Percentiles rank a stretch among this genome's conserved stretches.
phyloP scores from a whole-genome alignment of 64 coral and sea anemone species.

The Montipora sp. region DNA sequence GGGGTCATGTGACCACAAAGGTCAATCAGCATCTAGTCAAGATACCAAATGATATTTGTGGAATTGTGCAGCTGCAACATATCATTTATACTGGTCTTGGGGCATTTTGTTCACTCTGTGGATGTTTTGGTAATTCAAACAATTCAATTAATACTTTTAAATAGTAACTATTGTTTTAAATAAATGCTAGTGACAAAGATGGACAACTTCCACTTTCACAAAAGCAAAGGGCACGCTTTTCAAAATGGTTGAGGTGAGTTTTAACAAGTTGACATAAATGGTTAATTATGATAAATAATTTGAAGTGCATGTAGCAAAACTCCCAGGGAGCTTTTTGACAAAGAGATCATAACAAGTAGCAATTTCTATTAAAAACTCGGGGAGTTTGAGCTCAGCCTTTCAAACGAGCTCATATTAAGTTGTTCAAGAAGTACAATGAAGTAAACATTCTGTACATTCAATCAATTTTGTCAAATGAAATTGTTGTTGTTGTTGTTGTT shows the following conservation, averaged over 20 bases:
- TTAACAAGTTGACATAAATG: not conserved
- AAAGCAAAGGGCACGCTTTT: slow-evolving; percentile 89
- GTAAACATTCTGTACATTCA: too few species aligned
- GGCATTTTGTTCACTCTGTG: too few species aligned
- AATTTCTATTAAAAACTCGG: too few species aligned
- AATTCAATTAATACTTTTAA: not conserved
- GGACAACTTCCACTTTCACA: slow-evolving; percentile 84
- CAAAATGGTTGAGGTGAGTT: slow-evolving; percentile 86
- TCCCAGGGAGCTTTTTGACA: not conserved
- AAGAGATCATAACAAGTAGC: too few species aligned
- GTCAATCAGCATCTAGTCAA: too few species aligned
- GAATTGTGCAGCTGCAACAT: too few species aligned
- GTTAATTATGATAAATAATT: not conserved
- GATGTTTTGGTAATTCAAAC: not conserved
- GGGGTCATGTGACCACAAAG: too few species aligned
- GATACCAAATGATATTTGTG: too few species aligned
- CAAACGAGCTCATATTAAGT: not conserved
- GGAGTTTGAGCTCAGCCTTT: too few species aligned
- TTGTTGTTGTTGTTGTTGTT: not conserved
- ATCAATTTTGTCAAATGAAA: not conserved
- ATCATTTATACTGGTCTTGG: too few species aligned
- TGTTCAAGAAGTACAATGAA: too few species aligned
- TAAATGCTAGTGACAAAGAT: slow-evolving; percentile 89
- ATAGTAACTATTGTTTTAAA: not conserved
- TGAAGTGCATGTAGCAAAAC: not conserved